Conservation (phyloP, 2,797 vertebrate genomes). For the Pangasius krempfi region DNA sequence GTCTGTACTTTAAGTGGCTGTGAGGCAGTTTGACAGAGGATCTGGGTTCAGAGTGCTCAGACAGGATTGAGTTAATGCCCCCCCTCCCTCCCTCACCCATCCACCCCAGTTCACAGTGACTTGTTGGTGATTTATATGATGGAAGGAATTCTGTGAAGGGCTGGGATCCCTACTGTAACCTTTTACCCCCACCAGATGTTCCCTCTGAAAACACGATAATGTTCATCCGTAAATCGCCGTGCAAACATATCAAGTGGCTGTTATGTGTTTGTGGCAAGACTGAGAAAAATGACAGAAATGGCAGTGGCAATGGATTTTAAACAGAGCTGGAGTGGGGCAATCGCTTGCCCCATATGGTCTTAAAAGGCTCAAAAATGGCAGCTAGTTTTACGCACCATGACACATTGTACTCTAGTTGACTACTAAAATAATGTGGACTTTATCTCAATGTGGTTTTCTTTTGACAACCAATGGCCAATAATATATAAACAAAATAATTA, state of each 20-base stretch:
- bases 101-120: conserved; percentile 70
- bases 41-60: conserved; percentile 62
- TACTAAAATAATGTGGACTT: not conserved
- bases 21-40: conserved; percentile 59
- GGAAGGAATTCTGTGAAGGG: conserved; percentile 81
- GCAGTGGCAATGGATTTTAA: conserved; percentile 57
- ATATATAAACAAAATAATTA: not conserved
- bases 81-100: conserved; percentile 53
- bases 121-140: conserved; percentile 83
- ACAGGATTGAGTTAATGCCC: conserved; percentile 76
- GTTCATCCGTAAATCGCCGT: conserved; percentile 77
- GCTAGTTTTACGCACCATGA: not conserved
- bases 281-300: conserved; percentile 69
- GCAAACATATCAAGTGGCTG: conserved; percentile 81
- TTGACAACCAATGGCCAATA: not conserved
- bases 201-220: conserved; percentile 78
- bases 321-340: conserved; percentile 28
- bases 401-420: not conserved
- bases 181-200: conserved; percentile 84
- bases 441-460: not conserved
- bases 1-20: conserved; percentile 48
- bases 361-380: conserved; percentile 20
- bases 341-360: conserved; percentile 40
- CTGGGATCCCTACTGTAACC: conserved; percentile 80
- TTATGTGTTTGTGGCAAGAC: conserved; percentile 72